phyloP scores from a whole-genome alignment of 2,113 vertebrate genomes.

The Crotalus horridus region DNA sequence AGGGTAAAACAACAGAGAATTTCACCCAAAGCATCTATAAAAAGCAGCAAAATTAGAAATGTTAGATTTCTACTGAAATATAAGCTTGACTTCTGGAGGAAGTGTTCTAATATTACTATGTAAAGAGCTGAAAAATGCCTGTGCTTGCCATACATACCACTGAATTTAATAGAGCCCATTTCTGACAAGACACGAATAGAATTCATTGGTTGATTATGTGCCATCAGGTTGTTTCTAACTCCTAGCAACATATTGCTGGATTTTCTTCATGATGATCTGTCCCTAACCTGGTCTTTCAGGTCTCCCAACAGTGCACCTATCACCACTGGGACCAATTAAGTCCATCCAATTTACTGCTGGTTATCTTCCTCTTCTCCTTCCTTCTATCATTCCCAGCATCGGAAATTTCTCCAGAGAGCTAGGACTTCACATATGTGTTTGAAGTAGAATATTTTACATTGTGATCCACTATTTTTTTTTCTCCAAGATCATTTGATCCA shows the following conservation, averaged over 20 bases:
- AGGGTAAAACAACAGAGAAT: background rate
- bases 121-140: background rate
- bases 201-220: background rate
- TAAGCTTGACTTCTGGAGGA: background rate
- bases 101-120: background rate
- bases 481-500: constrained; percentile 8
- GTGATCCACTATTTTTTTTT: background rate
- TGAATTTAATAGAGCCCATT: background rate
- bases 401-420: background rate
- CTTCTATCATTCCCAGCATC: background rate
- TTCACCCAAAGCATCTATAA: background rate
- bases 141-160: no score
- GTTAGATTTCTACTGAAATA: background rate
- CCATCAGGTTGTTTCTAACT: background rate
- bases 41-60: background rate
- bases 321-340: background rate
- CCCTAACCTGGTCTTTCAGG: background rate
- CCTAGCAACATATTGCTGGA: background rate
- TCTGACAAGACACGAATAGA: background rate
- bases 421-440: background rate
- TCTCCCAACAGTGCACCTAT: background rate
- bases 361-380: background rate
- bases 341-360: background rate
- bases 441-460: background rate
- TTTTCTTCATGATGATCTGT: background rate